Conservation (phyloP, 2,888 invertebrate species). For the Apotomis turbidana region DNA sequence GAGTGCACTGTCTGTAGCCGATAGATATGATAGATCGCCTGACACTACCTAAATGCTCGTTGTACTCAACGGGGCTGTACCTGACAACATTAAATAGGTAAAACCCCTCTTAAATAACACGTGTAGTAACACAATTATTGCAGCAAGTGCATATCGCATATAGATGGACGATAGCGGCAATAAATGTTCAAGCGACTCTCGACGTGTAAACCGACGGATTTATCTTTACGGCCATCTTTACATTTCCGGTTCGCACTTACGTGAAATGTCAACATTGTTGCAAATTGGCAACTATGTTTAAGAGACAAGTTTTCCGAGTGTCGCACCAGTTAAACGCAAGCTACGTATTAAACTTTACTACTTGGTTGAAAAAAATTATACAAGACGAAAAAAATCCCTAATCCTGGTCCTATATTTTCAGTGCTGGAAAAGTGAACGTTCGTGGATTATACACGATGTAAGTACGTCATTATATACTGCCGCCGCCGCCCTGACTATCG, state of each 20-base stretch:
- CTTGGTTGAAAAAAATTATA: too few species aligned
- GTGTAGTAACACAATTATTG: conserved; percentile 21
- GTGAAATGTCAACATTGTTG: conserved; percentile 49
- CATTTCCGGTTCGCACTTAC: conserved; percentile 51
- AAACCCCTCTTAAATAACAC: conserved; percentile 21
- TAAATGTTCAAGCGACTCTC: conserved; percentile 24
- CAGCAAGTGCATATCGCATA: conserved; percentile 9
- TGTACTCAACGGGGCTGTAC: too few species aligned
- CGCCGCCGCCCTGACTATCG: too few species aligned
- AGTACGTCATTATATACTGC: too few species aligned
- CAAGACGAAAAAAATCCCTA: too few species aligned
- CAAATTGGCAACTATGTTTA: conserved; percentile 28
- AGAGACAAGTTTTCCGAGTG: not conserved
- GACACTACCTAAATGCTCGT: too few species aligned
- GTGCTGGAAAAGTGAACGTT: too few species aligned
- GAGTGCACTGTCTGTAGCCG: too few species aligned
- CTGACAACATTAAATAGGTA: conserved; percentile 1
- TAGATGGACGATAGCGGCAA: conserved; percentile 36
- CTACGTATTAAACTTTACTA: too few species aligned
- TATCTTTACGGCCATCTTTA: conserved; percentile 57
- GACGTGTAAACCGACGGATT: conserved; percentile 38
- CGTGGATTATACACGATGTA: too few species aligned
- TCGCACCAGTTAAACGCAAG: not conserved
- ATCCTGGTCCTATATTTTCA: too few species aligned
- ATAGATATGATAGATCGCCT: too few species aligned